Evolutionary conservation across 2,113 vertebrate genomes (phyloP), one percentile per base, ranked within the genome.

Genomic region (Labeo rohita): DNA sequence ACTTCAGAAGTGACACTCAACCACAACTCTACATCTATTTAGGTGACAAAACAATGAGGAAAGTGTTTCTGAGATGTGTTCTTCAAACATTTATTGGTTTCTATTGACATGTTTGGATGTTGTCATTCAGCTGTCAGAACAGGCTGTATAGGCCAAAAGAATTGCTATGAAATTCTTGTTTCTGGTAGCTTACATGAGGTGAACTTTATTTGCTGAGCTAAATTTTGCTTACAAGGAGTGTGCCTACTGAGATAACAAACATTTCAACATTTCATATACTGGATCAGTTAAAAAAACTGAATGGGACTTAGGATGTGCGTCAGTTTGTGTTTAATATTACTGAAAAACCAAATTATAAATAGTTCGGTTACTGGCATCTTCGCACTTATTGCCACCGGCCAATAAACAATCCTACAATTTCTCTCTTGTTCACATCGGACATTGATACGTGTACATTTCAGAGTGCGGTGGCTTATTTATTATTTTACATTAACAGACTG

Each of bases 401-500:
- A 84, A 85, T 89, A 92, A 91, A 92, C 90, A 91, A 89, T 91
- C 56, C 16, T 84, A 89, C 79, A 86, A 89, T 84, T 70, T 28
- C 66, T 89, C 45, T 83, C 81, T 65, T 72, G 70, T 86, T 68
- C 80, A 77, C 65, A 74, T 80, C 52, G 74, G 87, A 84, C 45
- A 7, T 8, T 11, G 68, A 70, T 2, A 73, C 49, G 28, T 65
- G 75, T 70, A 66, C 11, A 73, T 83, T 81, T 65, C 74, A 45
- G 49, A 77, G 8, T 50, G 59, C 6, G 8, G 15, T 65, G 9
- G 16, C 47, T 39, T 84, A 93, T 94, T 94, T 94, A 93, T 94
- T 95, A 95, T 94, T 93, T 90, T 90, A 90, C 88, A 88, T 89
- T 93, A 92, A 91, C 87, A 88, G 90, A 91, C 91, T 93, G 93